Conservation (phyloP, 1,140 invertebrate species). For the Probaryconus sp. region DNA sequence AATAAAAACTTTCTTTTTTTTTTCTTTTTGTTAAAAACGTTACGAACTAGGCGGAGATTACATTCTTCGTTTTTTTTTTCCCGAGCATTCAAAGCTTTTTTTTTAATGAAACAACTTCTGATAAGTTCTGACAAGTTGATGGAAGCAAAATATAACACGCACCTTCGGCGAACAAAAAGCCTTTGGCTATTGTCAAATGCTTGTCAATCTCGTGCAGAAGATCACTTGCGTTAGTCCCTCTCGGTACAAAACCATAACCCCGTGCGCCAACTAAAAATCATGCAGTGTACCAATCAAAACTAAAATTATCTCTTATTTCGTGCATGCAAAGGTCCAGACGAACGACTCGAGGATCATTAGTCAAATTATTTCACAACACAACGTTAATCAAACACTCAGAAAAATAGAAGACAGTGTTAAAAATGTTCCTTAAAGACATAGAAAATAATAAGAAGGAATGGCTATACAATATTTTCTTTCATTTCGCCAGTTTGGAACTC, state of each 20-base stretch:
- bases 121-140: slow-evolving; percentile 1
- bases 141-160: slow-evolving; percentile 62
- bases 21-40: too few species aligned
- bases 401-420: too few species aligned
- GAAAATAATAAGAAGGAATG: too few species aligned
- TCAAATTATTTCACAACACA: too few species aligned
- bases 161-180: slow-evolving; percentile 81
- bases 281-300: slow-evolving; percentile 57
- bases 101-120: slow-evolving; percentile 1
- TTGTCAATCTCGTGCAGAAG: slow-evolving; percentile 83
- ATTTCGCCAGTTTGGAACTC: too few species aligned
- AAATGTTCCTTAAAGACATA: too few species aligned
- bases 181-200: slow-evolving; percentile 80
- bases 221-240: slow-evolving; percentile 73
- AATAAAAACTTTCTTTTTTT: too few species aligned
- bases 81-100: too few species aligned
- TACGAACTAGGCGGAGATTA: neutral
- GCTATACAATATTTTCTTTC: too few species aligned
- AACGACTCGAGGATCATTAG: too few species aligned
- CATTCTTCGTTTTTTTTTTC: slow-evolving; percentile 5
- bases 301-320: slow-evolving; percentile 10
- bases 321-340: slow-evolving; percentile 19
- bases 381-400: too few species aligned
- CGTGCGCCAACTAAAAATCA: slow-evolving; percentile 69
- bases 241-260: slow-evolving; percentile 60